Evolutionary conservation across 2,888 invertebrate species (phyloP).

Genomic region (Ctenicera cuprea): DNA sequence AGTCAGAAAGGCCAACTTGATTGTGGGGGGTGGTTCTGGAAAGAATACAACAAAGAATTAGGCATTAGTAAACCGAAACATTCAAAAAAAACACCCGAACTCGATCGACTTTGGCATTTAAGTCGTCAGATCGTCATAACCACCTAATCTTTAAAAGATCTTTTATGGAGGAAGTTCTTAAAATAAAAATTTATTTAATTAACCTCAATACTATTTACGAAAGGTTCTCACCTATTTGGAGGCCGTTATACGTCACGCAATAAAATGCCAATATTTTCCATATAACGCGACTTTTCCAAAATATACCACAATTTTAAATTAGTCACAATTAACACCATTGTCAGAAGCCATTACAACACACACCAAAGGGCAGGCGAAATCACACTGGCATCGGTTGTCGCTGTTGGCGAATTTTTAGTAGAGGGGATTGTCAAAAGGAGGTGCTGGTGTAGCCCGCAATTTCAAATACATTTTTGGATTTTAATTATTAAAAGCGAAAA

Average conservation of each 20-base stretch:
- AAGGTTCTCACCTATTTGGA: constrained; percentile 25
- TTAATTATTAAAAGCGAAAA: too few relatives aligned
- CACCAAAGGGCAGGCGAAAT: constrained; percentile 58
- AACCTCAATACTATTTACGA: constrained; percentile 52
- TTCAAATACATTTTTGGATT: too few relatives aligned
- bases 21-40: constrained; percentile 33
- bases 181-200: constrained; percentile 54
- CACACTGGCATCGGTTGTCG: constrained; percentile 59
- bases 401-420: constrained; percentile 54
- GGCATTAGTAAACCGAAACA: neutral
- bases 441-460: constrained; percentile 43
- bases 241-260: neutral
- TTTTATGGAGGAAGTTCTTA: constrained; percentile 54
- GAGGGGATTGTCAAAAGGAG: constrained; percentile 39
- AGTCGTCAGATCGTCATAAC: constrained; percentile 10
- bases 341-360: constrained; percentile 68
- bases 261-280: neutral
- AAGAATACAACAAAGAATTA: constrained; percentile 25
- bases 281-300: neutral
- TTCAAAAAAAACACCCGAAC: constrained; percentile 12
- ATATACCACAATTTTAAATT: constrained; percentile 48
- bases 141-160: constrained; percentile 36
- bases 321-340: constrained; percentile 65
- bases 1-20: constrained; percentile 42
- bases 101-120: neutral